Evolutionary conservation across 2,888 invertebrate genomes (phyloP), one percentile per base, ranked within the genome.

Genomic region (Cylindroiulus punctatus): DNA sequence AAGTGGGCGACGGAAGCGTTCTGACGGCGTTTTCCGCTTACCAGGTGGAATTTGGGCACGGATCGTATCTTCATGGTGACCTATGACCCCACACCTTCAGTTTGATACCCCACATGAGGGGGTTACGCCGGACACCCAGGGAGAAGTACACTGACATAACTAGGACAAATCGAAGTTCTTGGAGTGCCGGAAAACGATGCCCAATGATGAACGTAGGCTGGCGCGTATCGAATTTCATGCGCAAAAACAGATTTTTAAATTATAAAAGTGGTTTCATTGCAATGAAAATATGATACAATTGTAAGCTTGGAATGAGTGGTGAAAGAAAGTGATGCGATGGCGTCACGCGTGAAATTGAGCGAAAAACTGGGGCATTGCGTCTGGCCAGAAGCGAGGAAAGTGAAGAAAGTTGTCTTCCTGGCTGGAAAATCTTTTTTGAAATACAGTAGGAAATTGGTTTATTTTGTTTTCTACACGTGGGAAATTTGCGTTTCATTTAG

Each of bases 351-450:
- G 65, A 36, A 36, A 36, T 36, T 36, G 2, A 4, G 26, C 65
- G 10, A 10, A 65, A 26, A 65, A 26, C 65, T 65, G 65, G 65
- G 65, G 65, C 65, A 65, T 26, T 65, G 65, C 8, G 65, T 65
- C 65, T 65, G 65, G 65, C 12, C 22, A 65, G 65, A 26, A 22
- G 22, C 65, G 52, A 65, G 65, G 8, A 26, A 7, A 10, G 65
- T 65, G 65, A 65, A 65, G 65, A 65, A 65, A 65, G 65, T 65
- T 65, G 12, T 10, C 65, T 65, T 65, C 65, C 65, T 65, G 65
- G 65, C 26, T 65, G 65, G 26, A 12, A 65, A 22, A 26, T 26
- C 4, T 65, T 65, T 22, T 65, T 57, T 57, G 19, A 10, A 22
- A 65, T 8, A n/a, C 26, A 65, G 8, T 44, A 44, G 14, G 44